Conservation (phyloP, 2,888 invertebrate species). For the Cybosia mesomella region DNA sequence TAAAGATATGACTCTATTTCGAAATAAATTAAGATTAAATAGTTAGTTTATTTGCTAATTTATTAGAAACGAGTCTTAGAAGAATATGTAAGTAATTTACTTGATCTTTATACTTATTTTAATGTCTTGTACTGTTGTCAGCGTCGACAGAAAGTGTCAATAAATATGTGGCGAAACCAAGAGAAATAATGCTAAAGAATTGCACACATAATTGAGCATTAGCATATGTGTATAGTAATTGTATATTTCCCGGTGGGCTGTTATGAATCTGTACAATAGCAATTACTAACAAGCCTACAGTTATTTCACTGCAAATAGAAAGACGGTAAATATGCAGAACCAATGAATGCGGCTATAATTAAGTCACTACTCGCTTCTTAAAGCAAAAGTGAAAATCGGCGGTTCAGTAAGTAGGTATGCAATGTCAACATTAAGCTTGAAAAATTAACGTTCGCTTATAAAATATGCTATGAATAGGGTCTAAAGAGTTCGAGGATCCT, state of each 20-base stretch:
- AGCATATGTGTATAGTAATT: conserved; percentile 21
- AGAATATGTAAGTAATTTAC: neutral
- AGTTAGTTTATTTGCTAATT: neutral
- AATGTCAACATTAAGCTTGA: conserved; percentile 25
- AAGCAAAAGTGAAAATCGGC: conserved; percentile 27
- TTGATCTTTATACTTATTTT: neutral
- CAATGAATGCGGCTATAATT: conserved; percentile 29
- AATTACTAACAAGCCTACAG: conserved; percentile 24
- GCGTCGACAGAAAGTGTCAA: neutral
- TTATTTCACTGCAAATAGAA: conserved; percentile 23
- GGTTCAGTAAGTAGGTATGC: conserved; percentile 34
- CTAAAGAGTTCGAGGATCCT: too few relatives aligned
- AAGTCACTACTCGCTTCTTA: conserved; percentile 30
- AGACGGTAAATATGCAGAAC: conserved; percentile 23
- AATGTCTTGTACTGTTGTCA: neutral
- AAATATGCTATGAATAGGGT: neutral
- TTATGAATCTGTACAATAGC: conserved; percentile 19
- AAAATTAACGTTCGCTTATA: neutral
- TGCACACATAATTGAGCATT: conserved; percentile 6
- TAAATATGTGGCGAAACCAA: conserved; percentile 1
- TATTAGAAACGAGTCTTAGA: neutral
- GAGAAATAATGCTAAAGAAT: neutral
- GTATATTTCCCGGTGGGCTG: conserved; percentile 15
- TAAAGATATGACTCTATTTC: neutral
- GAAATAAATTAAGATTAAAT: neutral